Percentiles rank a stretch among this genome's conserved stretches.
phyloP scores from a whole-genome alignment of 2,113 vertebrate species.

The Gallinago media region DNA sequence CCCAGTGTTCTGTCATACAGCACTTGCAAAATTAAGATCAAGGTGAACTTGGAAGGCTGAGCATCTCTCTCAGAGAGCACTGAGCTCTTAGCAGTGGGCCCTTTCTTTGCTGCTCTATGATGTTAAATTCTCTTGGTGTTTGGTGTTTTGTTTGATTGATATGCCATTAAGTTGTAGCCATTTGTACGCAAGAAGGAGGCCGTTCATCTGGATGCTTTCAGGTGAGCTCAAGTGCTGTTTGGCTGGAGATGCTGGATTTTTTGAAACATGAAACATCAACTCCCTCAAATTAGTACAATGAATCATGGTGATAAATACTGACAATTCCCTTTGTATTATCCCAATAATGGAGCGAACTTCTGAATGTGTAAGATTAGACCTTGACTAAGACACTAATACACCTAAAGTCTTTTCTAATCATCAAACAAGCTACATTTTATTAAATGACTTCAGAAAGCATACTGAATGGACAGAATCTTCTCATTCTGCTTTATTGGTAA shows the following conservation, averaged over 20 bases:
- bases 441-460: not conserved
- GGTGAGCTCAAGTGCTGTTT: not conserved
- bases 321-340: conserved; percentile 49
- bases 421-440: not conserved
- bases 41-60: not conserved
- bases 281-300: conserved; percentile 29
- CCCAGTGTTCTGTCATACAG: not conserved
- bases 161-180: not conserved
- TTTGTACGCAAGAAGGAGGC: not conserved
- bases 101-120: not conserved
- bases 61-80: not conserved
- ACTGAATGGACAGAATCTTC: not conserved
- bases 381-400: not conserved
- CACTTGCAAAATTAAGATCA: not conserved
- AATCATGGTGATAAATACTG: conserved; percentile 63
- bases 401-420: not conserved
- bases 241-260: not conserved
- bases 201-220: conserved; percentile 37
- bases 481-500: not conserved
- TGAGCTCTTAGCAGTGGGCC: not conserved
- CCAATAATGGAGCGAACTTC: not conserved
- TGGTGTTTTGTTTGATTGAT: not conserved
- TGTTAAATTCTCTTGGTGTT: not conserved
- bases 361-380: not conserved
- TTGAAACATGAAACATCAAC: conserved; percentile 19